phyloP scores from a whole-genome alignment of 2,113 vertebrate species.

The Dendropsophus ebraccatus region DNA sequence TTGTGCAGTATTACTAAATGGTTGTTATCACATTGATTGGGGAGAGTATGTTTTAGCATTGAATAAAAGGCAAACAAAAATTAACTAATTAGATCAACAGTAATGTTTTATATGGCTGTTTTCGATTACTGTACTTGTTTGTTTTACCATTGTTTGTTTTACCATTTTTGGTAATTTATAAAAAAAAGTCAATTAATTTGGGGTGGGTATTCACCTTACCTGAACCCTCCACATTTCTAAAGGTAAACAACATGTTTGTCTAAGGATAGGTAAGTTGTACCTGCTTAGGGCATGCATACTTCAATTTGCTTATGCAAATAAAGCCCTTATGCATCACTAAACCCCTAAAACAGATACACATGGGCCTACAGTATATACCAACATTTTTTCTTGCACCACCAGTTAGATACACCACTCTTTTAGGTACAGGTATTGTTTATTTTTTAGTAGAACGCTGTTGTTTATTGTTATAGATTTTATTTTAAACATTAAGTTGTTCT shows the following conservation, averaged over 20 bases:
- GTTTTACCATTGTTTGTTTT: background rate
- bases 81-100: background rate
- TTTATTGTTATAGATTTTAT: background rate
- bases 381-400: background rate
- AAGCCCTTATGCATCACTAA: background rate
- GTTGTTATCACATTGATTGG: background rate
- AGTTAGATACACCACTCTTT: background rate
- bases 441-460: background rate
- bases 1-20: background rate
- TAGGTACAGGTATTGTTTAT: background rate
- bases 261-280: background rate
- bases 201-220: background rate
- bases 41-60: background rate
- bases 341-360: background rate
- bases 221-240: background rate
- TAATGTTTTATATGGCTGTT: background rate
- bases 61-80: background rate
- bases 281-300: no score
- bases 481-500: background rate
- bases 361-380: no score
- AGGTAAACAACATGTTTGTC: background rate
- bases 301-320: background rate
- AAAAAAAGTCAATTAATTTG: background rate
- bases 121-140: background rate
- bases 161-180: background rate